These are phyloP conservation scores for Lytechinus variegatus DNA, from an alignment of 35 echinoderm and acorn worm species.

Conservation along the genomic window DNA sequence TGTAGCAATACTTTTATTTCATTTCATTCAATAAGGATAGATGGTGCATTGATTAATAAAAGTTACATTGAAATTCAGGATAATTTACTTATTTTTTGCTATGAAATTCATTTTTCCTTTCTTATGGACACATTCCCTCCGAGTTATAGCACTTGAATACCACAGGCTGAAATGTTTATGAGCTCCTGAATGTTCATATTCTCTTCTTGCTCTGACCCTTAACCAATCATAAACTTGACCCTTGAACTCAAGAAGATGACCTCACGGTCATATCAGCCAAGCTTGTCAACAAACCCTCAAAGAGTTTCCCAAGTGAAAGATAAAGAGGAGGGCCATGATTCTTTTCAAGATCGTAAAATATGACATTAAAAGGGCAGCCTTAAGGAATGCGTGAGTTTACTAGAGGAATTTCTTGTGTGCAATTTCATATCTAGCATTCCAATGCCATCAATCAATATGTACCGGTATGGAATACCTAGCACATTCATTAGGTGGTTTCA, in stretches of 20 bases:
- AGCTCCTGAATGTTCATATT: not conserved
- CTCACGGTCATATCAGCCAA: not conserved
- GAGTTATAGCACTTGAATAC: not conserved
- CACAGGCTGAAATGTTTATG: not conserved
- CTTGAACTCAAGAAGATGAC: not conserved
- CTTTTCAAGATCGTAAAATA: not conserved
- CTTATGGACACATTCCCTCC: too few species aligned
- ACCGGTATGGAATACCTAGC: not conserved
- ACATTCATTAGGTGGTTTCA: too few species aligned
- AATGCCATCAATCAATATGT: not conserved
- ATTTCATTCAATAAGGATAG: too few species aligned
- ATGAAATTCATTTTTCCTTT: not conserved
- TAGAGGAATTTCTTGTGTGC: not conserved
- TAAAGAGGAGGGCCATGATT: not conserved
- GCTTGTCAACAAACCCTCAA: constrained; percentile 9
- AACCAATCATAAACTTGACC: constrained; percentile 5
- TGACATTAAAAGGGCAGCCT: not conserved
- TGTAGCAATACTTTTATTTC: too few species aligned
- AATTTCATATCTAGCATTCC: not conserved
- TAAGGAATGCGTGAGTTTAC: not conserved
- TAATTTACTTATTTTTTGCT: not conserved
- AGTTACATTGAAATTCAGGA: not conserved
- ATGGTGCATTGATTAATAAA: not conserved
- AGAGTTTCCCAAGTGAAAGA: not conserved
- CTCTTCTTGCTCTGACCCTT: not conserved